Base-by-base conservation (phyloP, 2,888 invertebrate species). In the Tuberolachnus salignus region DNA sequence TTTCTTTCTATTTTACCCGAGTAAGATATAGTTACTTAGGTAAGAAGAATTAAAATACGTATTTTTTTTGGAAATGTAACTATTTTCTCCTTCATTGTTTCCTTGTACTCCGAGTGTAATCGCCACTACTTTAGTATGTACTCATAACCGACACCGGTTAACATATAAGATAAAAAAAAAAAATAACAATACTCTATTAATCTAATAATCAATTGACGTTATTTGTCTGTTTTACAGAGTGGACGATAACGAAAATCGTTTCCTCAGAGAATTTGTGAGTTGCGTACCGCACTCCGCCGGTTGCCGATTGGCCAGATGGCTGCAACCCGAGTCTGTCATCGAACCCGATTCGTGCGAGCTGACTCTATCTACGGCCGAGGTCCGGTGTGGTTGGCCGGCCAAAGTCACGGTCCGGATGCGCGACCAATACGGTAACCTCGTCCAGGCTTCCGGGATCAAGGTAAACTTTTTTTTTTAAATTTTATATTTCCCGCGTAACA, bases 351-450 rank as follows among this genome's bases (percentile, higher is more conserved):
- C 92, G 84, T 96, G 95, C 86, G 94, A 95, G 86, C 89, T 97
- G 75, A 88, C 92, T 81, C 91, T 92, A 83, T 91, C 92, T 49
- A 87, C 90, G 74, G 91, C 91, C 83, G 89, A 91, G 80, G 85
- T 91, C 82, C 89, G 92, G 71, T 93, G 92, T 84, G 94, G 94
- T 70, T 93, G 93, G 92, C 93, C 94, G 16, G 92, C 94, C 0
- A 89, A 93, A 82, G 89, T 97, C 80, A 92, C 94, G 3, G 89
- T 95, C 4, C 88, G 92, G 81, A 93, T 92, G 71, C 89, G 93
- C 82, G 97, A 98, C 86, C 98, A 98, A 86, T 96, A 97, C 85
- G 94, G 94, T 0, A 93, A 96, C 84, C 87, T 91, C 16, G 97
- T 97, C 3, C 89, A 92, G 82, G 94, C 94, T 46, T 91, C 93